Percentiles rank a stretch among this genome's conserved stretches.
Conservation (phyloP, 2,888 invertebrate genomes). For the Caenorhabditis sp. region DNA sequence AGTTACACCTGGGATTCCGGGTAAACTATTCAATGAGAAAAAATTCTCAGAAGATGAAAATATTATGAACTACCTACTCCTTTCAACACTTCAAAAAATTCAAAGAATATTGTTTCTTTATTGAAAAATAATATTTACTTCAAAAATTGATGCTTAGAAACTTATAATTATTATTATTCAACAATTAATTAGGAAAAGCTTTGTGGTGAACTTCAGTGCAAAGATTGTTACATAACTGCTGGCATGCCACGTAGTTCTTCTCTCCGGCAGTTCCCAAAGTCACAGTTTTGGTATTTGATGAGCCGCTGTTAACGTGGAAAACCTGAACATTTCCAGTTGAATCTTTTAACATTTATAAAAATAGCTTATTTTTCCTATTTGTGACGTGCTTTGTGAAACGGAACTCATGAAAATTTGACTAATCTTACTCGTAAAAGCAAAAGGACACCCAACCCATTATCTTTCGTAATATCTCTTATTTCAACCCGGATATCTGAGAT, state of each 20-base stretch:
- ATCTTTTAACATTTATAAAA: too few relatives aligned
- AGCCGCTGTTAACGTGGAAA: constrained; percentile 56
- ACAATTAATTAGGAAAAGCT: constrained; percentile 24
- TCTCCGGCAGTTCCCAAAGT: constrained; percentile 57
- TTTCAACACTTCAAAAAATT: too few relatives aligned
- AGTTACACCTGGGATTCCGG: too few relatives aligned
- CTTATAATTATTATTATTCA: background rate
- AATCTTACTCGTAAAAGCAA: too few relatives aligned
- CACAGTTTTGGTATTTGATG: constrained; percentile 50
- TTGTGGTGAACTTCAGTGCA: constrained; percentile 57
- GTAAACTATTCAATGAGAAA: too few relatives aligned
- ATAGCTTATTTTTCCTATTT: too few relatives aligned
- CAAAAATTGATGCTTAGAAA: too few relatives aligned
- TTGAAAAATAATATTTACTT: too few relatives aligned
- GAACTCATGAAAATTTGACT: background rate
- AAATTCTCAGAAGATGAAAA: too few relatives aligned
- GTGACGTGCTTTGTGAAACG: background rate
- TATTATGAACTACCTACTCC: too few relatives aligned
- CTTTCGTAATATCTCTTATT: background rate
- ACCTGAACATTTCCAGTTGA: constrained; percentile 25
- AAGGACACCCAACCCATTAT: too few relatives aligned
- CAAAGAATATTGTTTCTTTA: too few relatives aligned
- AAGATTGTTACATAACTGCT: constrained; percentile 60
- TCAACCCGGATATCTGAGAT: background rate
- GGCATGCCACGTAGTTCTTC: constrained; percentile 61